Conservation (phyloP, 2,797 vertebrate species). For the Halcyon chelicuti region DNA sequence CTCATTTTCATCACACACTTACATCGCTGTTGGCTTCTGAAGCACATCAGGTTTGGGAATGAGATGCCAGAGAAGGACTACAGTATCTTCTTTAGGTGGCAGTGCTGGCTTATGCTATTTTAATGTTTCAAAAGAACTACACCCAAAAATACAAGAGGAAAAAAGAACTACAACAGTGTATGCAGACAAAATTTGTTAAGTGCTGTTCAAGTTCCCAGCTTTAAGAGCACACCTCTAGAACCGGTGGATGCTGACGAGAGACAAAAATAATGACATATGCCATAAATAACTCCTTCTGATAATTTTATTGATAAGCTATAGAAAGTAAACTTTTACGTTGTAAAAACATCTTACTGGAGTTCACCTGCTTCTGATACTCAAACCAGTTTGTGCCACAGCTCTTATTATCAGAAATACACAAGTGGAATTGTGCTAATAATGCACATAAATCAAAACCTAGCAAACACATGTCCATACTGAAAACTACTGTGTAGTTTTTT, state of each 20-base stretch:
- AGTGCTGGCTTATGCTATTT: background rate
- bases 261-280: background rate
- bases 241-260: background rate
- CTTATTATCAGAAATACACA: background rate
- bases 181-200: background rate
- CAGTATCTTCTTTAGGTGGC: background rate
- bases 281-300: background rate
- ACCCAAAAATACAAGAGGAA: background rate
- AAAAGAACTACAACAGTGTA: background rate
- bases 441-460: background rate
- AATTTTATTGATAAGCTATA: background rate
- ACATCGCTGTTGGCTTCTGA: background rate
- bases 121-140: background rate
- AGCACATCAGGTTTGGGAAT: background rate
- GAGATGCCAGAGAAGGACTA: background rate
- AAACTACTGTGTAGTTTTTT: background rate
- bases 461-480: background rate
- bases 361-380: background rate
- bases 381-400: background rate
- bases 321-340: background rate
- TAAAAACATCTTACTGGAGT: background rate
- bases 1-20: background rate
- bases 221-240: background rate
- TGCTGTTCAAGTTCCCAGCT: background rate
- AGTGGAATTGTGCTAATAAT: background rate